Conservation (phyloP, 2,888 invertebrate genomes). For the Eledone cirrhosa region DNA sequence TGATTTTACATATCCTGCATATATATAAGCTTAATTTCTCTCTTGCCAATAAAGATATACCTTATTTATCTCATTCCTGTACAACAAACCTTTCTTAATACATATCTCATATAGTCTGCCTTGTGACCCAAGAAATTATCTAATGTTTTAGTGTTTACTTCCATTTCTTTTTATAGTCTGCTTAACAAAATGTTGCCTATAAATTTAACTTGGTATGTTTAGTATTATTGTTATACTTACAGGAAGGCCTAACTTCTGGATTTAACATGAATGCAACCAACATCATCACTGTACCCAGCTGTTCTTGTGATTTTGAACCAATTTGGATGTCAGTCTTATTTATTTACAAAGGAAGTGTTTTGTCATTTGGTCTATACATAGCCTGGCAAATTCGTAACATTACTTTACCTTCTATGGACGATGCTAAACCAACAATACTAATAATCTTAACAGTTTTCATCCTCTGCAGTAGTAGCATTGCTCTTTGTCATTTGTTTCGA, state of each 20-base stretch:
- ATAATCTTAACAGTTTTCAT: conserved; percentile 44
- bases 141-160: no score
- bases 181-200: no score
- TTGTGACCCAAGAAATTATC: no score
- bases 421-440: conserved; percentile 46
- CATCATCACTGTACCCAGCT: conserved; percentile 31
- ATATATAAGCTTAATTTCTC: no score
- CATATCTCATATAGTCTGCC: no score
- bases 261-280: conserved; percentile 3
- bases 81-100: no score
- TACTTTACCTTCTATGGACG: conserved; percentile 53
- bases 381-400: conserved; percentile 55
- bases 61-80: no score
- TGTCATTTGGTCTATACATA: conserved; percentile 48
- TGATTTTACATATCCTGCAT: no score
- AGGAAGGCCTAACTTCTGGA: neutral
- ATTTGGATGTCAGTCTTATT: conserved; percentile 48
- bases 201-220: no score
- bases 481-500: conserved; percentile 40
- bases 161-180: no score
- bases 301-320: conserved; percentile 41
- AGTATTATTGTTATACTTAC: no score
- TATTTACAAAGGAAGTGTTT: conserved; percentile 47
- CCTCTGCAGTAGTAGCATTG: conserved; percentile 41
- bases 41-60: no score